A percentile compares a stretch with the other conserved stretches of the same genome.
Conservation (phyloP, 2,797 vertebrate genomes). For the Sebastes taczanowskii region DNA sequence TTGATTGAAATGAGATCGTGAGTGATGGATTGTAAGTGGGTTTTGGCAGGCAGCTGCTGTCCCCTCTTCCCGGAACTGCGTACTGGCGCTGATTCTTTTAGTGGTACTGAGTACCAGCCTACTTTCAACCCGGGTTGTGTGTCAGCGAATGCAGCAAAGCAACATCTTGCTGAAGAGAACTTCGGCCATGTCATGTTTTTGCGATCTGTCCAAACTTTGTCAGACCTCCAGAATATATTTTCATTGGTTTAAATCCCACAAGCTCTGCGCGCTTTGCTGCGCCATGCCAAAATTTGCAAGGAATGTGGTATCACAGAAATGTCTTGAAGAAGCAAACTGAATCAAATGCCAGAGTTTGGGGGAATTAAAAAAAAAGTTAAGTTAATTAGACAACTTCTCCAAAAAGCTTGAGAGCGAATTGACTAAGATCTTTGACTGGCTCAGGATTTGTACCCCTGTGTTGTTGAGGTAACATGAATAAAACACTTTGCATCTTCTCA, state of each 20-base stretch:
- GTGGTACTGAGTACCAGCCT: too few relatives aligned
- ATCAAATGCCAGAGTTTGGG: background rate
- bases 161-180: background rate
- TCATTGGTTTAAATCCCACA: background rate
- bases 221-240: background rate
- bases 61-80: too few relatives aligned
- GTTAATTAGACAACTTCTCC: background rate
- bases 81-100: too few relatives aligned
- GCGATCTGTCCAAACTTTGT: background rate
- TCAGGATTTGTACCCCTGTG: background rate
- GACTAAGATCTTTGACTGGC: background rate
- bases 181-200: background rate
- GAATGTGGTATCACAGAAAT: background rate
- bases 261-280: background rate
- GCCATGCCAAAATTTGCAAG: background rate
- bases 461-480: background rate
- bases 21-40: too few relatives aligned
- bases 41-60: too few relatives aligned
- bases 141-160: background rate
- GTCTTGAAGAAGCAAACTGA: background rate
- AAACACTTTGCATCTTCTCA: background rate
- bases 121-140: background rate
- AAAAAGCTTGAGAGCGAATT: background rate
- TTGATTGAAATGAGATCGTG: too few relatives aligned
- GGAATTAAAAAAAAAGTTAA: background rate